Base-by-base conservation (phyloP, 2,888 invertebrate species). In the Andrena chrysosceles region DNA sequence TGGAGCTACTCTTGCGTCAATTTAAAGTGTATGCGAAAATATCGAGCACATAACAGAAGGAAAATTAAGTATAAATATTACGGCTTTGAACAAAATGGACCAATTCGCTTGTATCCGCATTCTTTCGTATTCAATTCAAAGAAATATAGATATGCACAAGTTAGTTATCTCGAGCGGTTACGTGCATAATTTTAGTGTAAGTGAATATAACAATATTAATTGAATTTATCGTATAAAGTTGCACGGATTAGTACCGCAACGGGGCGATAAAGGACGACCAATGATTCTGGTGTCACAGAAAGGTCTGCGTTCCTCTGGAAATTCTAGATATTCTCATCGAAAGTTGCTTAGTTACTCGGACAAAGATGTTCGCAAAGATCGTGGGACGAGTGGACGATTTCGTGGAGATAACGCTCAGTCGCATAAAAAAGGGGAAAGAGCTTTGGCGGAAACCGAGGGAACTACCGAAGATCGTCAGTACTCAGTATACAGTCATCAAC, bases 341-440 rank as follows among this genome's bases (percentile, higher is more conserved):
- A 86, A 76, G 48, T 74, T 86, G 31, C 78, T 84, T 4, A 42
- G 31, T 54, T 85, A 85, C 52, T 16, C 52, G 16, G 64, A 64
- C 5, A 42, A 31, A 10, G 52, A 10, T 23, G 20, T 56, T 49
- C 10, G 16, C 2, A 31, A 20, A 66, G 10, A 13, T 48, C 13
- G 29, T 3, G 26, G 29, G 0, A 78, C 10, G 54, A 31, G 4
- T 48, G 8, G 13, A 2, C 20, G 20, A 60, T 72, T 52, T 2
- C n/a, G 16, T 3, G 16, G 26, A 29, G 59, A 2, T 8, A 66
- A 59, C 7, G 1, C 0, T 20, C 20, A 49, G 4, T 56, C 26
- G 6, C 16, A 23, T n/a, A 10, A 63, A n/a, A 26, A 35, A 2
- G 20, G 26, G n/a, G 10, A 23, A n/a, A 35, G 54, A 0, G 16